These are phyloP conservation scores for Smutsia temminckii DNA, from an alignment of 2,797 vertebrate species.

Conservation along the genomic window DNA sequence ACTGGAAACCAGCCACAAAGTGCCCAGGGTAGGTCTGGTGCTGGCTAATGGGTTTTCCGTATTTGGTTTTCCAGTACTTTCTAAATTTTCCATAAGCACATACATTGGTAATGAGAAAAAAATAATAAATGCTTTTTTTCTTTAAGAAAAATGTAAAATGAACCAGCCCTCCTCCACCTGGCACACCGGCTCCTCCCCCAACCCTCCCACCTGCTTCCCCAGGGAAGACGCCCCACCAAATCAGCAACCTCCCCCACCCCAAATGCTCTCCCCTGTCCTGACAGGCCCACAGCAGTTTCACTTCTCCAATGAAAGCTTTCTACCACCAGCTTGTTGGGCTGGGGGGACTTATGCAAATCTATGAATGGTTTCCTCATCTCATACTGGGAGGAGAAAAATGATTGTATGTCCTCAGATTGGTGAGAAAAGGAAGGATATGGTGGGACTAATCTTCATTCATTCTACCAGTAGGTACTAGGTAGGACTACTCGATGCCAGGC, in stretches of 20 bases:
- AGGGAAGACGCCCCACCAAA: neutral
- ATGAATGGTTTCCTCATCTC: neutral
- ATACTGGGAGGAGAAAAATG: neutral
- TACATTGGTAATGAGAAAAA: neutral
- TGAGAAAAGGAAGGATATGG: neutral
- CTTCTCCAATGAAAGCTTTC: conserved; percentile 17
- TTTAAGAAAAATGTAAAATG: conserved; percentile 15
- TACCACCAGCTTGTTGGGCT: neutral
- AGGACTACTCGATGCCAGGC: neutral
- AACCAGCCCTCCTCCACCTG: neutral
- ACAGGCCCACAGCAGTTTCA: neutral
- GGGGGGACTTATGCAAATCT: neutral
- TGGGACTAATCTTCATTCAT: neutral
- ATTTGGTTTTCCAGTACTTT: conserved; percentile 15
- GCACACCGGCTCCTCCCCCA: neutral
- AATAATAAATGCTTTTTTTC: neutral
- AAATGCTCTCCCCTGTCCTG: neutral
- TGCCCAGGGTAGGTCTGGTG: neutral
- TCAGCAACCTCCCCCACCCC: neutral
- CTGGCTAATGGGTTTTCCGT: neutral
- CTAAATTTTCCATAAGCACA: neutral
- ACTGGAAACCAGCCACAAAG: neutral
- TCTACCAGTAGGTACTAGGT: neutral
- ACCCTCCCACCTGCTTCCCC: neutral
- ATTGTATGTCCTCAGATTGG: neutral